Base-by-base conservation (phyloP, 2,797 vertebrate species). In the Mormyrus proboscirostris region DNA sequence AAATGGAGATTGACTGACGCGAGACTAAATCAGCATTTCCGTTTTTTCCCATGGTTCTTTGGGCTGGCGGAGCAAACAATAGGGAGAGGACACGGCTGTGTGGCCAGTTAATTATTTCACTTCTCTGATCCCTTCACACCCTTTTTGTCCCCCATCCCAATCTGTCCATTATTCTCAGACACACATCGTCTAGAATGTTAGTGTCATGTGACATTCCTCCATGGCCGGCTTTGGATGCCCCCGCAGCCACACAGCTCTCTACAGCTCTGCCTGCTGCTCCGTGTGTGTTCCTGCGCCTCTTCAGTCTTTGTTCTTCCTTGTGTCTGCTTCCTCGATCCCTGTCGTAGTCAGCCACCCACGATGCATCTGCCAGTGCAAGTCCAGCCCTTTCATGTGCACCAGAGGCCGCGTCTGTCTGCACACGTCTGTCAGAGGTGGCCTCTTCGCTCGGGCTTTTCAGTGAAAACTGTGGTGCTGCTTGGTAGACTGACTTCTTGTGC, bases 1-100 rank as follows among this genome's bases (percentile, higher is more conserved):
- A 41, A 49, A 53, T 50, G 51, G 47, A 57, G 44, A 89, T 55
- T 91, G 92, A 93, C 92, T 93, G 94, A 94, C 91, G 92, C 92
- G 93, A 93, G 92, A 93, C 93, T 93, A 94, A 95, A 95, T 94
- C 93, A 93, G 93, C 93, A 94, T 94, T 95, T 96, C 94, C 93
- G 92, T 92, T 95, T 92, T 93, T 92, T 86, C 92, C 93, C 91
- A 90, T 92, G 91, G 92, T 91, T 92, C 38, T 88, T 49, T 88
- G 89, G 88, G 89, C 91, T 19, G 49, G 89, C 90, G 90, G 90
- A 90, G 93, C 92, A 93, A 92, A 95, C 94, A 95, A 95, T 93
- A 89, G 93, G 90, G 90, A 92, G 95, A 95, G 94, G 94, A 95
- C 93, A 95, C 91, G 93, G 93, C 94, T 93, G 92, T 94, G 92